A percentile compares a stretch with the other conserved stretches of the same genome.
These are phyloP conservation scores for Anoplopoma fimbria DNA, from an alignment of 2,113 vertebrate species.

Conservation along the genomic window DNA sequence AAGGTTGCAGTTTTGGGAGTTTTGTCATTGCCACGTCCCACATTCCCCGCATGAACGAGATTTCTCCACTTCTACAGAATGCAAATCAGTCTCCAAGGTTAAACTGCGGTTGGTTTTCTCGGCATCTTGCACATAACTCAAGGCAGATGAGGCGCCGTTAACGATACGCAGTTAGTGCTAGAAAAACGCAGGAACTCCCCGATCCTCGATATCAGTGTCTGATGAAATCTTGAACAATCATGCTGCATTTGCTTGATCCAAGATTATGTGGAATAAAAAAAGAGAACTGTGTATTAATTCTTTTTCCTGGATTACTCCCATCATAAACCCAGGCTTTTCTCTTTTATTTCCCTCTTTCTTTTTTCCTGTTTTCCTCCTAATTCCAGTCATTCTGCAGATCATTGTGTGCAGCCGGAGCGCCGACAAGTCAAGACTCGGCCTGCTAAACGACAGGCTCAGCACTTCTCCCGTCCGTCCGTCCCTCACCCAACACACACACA, in stretches of 20 bases:
- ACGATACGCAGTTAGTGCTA: slow-evolving; percentile 7
- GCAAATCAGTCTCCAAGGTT: slow-evolving; percentile 56
- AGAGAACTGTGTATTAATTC: neutral
- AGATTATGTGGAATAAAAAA: slow-evolving; percentile 21
- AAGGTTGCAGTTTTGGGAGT: slow-evolving; percentile 33
- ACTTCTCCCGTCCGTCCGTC: slow-evolving; percentile 18
- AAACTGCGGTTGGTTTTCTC: slow-evolving; percentile 31
- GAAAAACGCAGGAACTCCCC: slow-evolving; percentile 33
- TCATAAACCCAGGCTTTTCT: neutral
- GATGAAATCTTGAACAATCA: slow-evolving; percentile 27
- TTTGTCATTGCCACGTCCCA: slow-evolving; percentile 48
- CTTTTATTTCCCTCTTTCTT: slow-evolving; percentile 32
- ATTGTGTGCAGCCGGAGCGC: slow-evolving; percentile 40
- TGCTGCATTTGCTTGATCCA: slow-evolving; percentile 23
- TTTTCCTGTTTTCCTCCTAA: slow-evolving; percentile 57
- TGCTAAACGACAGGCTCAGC: slow-evolving; percentile 65
- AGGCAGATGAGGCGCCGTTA: slow-evolving; percentile 47
- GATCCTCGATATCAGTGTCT: slow-evolving; percentile 5
- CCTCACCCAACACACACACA: slow-evolving; percentile 1
- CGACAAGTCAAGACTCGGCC: slow-evolving; percentile 73
- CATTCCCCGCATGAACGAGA: slow-evolving; percentile 32
- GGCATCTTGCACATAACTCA: slow-evolving; percentile 54
- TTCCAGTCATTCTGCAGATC: slow-evolving; percentile 74
- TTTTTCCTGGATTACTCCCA: slow-evolving; percentile 19
- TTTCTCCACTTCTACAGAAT: slow-evolving; percentile 48